Percentiles rank a stretch among this genome's conserved stretches.
phyloP scores from a whole-genome alignment of 2,888 invertebrate species.

The Stegana nigrithorax region DNA sequence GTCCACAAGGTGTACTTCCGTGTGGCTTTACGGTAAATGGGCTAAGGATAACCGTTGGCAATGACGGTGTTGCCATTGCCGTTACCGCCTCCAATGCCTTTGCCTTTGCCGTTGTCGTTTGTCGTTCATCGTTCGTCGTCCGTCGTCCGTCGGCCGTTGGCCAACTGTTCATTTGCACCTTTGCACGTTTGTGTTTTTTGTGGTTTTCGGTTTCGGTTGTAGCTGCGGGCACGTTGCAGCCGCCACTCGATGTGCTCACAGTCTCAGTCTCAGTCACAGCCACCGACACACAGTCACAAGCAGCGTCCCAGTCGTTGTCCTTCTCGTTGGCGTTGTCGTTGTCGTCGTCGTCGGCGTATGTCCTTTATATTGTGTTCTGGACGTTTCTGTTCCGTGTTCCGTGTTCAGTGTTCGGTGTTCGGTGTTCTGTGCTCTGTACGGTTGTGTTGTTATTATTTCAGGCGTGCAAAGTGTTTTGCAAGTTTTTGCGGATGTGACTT shows the following conservation, averaged over 20 bases:
- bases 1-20: too few relatives aligned
- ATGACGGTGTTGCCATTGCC: too few relatives aligned
- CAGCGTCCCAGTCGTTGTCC: slow-evolving; percentile 27
- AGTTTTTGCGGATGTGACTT: slow-evolving; percentile 25
- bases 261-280: too few relatives aligned
- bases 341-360: background rate
- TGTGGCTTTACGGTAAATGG: background rate
- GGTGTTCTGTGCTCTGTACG: background rate
- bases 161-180: slow-evolving; percentile 61
- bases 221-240: slow-evolving; percentile 4
- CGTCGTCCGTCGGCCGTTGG: slow-evolving; percentile 10
- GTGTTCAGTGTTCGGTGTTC: slow-evolving; percentile 1
- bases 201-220: slow-evolving; percentile 15
- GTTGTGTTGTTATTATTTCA: slow-evolving; percentile 56
- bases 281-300: too few relatives aligned
- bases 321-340: slow-evolving; percentile 34
- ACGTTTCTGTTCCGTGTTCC: background rate
- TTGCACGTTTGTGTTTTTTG: slow-evolving; percentile 38
- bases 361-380: background rate
- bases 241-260: slow-evolving; percentile 11
- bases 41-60: background rate
- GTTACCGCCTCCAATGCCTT: too few relatives aligned
- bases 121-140: too few relatives aligned
- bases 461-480: slow-evolving; percentile 57
- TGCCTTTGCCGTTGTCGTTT: too few relatives aligned